Evolutionary conservation across 2,113 vertebrate species (phyloP), one percentile per base, ranked within the genome.

Genomic region (Xerus inauris): DNA sequence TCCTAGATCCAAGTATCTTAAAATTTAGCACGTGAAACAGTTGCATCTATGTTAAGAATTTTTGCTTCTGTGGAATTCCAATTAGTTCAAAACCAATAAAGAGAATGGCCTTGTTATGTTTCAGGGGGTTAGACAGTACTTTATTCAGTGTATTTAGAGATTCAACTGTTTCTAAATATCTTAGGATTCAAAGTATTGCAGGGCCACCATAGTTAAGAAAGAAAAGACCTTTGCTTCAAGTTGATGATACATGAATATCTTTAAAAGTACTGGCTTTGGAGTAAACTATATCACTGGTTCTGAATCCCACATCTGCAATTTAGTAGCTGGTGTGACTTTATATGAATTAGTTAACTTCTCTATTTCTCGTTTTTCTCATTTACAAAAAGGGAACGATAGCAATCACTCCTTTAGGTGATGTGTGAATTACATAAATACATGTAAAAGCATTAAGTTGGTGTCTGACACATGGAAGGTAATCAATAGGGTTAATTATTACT

Each of bases 361-460:
- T 30, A 79, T 67, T 40, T 6, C 28, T 79, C 42, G 22, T 59
- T 64, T 75, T 57, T 83, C 76, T 88, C 47, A 47, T 89, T 67
- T 84, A 85, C 75, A 75, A 65, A 95, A 91, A 65, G 1, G 49
- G 32, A 42, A 24, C 72, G 62, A 65, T 42, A 81, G 71, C 45
- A 94, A 47, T 10, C 79, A 64, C 45, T 94, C 67, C 85, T 64
- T 94, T 77, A 85, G 19, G 45, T 91, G 28, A 40, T 62, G 79
- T 9, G 13, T 71, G 72, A 77, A 54, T 94, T 82, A 82, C 13
- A 87, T 22, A 91, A 67, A 82, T 73, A 72, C 24, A 81, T 65
- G 35, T 69, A 67, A 93, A 94, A 94, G 69, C 57, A 86, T 77
- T 94, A 83, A 90, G 12, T 72, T 87, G 67, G 49, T 51, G 79